Percentiles rank a stretch among this genome's conserved stretches.
Conservation (phyloP, 2,888 invertebrate genomes). For the Pseudanteris insignis region DNA sequence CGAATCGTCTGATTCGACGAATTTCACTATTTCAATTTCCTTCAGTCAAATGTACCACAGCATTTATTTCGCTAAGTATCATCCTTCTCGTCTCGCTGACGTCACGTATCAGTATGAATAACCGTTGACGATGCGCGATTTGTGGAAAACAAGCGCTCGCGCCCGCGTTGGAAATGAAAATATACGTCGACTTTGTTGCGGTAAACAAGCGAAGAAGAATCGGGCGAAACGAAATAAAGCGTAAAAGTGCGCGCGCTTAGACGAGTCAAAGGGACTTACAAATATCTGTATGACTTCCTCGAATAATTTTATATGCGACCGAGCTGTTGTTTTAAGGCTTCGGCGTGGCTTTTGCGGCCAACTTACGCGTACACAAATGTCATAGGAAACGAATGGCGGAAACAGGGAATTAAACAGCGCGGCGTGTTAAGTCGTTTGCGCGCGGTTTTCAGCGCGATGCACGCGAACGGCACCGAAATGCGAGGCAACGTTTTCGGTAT, state of each 20-base stretch:
- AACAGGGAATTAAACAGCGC: constrained; percentile 28
- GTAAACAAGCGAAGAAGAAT: constrained; percentile 30
- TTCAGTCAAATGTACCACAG: too few species aligned
- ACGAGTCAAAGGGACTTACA: constrained; percentile 30
- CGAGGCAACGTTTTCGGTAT: too few species aligned
- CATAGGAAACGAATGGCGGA: constrained; percentile 39
- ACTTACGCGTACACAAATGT: constrained; percentile 36
- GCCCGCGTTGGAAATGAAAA: constrained; percentile 32
- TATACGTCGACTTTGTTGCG: constrained; percentile 20
- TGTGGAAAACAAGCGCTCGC: constrained; percentile 18
- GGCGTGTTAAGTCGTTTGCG: constrained; percentile 15
- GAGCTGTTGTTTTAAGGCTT: constrained; percentile 39
- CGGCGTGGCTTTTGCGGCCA: constrained; percentile 30
- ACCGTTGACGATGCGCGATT: constrained; percentile 12
- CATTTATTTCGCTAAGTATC: constrained; percentile 1
- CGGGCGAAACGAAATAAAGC: constrained; percentile 11
- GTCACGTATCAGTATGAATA: constrained; percentile 10
- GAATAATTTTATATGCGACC: constrained; percentile 38
- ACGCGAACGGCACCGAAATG: too few species aligned
- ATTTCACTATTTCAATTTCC: too few species aligned
- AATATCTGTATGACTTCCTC: constrained; percentile 42
- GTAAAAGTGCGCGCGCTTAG: constrained; percentile 18
- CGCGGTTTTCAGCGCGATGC: too few species aligned
- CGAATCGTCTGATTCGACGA: too few species aligned
- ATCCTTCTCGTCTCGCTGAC: not conserved